Evolutionary conservation across 2,888 invertebrate species (phyloP).

Genomic region (Apodemia duryi): DNA sequence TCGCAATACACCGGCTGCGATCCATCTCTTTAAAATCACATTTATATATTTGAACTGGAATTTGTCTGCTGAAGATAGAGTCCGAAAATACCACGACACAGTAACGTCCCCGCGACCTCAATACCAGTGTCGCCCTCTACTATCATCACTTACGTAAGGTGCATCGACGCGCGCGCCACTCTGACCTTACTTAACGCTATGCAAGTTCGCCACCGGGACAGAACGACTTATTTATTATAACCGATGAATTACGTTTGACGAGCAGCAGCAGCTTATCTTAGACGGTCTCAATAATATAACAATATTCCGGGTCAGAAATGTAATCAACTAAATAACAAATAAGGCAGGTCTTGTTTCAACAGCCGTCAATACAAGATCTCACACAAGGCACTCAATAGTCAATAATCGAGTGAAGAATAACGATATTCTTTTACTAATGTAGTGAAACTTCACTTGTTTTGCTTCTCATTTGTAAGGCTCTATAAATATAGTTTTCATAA

Average conservation of each 20-base stretch:
- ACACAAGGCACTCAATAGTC: background rate
- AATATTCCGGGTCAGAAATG: background rate
- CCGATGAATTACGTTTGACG: background rate
- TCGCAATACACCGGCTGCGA: background rate
- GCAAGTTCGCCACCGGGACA: constrained; percentile 42
- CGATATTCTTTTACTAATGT: too few species aligned
- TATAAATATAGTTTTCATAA: too few species aligned
- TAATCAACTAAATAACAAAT: background rate
- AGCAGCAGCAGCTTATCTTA: background rate
- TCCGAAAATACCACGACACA: constrained; percentile 24
- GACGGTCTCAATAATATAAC: background rate
- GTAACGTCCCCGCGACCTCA: constrained; percentile 31
- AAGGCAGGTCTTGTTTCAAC: background rate
- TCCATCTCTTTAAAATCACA: constrained; percentile 8
- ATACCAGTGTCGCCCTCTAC: constrained; percentile 38
- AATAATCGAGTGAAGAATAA: too few species aligned
- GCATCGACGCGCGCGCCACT: constrained; percentile 39
- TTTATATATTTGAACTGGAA: constrained; percentile 14
- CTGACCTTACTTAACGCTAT: constrained; percentile 64
- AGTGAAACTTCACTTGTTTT: too few species aligned
- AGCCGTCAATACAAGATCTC: background rate
- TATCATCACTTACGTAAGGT: constrained; percentile 25
- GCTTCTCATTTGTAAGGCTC: too few species aligned
- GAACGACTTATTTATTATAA: background rate
- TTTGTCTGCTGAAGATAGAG: constrained; percentile 24